Evolutionary conservation across 2,113 vertebrate genomes (phyloP).

Genomic region (Isurus oxyrinchus): DNA sequence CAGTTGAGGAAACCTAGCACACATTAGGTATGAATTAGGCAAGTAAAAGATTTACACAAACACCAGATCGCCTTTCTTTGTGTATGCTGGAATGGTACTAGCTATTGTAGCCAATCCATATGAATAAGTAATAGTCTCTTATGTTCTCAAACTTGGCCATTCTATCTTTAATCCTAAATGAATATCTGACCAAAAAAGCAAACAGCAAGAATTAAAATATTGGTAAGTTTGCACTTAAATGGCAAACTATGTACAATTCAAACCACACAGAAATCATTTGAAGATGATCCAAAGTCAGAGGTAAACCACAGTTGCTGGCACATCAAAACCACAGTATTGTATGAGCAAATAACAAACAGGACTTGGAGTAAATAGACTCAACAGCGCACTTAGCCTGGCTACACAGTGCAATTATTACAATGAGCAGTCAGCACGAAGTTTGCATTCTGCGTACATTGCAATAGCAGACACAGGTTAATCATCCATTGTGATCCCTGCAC

Average conservation of each 20-base stretch:
- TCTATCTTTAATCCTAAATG: conserved; percentile 83
- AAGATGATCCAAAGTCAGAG: not conserved
- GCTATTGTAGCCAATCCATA: conserved; percentile 94
- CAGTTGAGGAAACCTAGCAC: not conserved
- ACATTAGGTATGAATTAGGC: not conserved
- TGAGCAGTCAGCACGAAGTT: too few species aligned
- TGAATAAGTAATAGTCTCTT: conserved; percentile 92
- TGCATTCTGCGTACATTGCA: too few species aligned
- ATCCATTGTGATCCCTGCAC: too few species aligned
- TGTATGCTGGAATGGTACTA: conserved; percentile 90
- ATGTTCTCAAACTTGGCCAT: conserved; percentile 84
- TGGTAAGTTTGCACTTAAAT: not conserved
- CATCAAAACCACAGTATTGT: not conserved
- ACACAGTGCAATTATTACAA: too few species aligned
- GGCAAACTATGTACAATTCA: not conserved
- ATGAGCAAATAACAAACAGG: not conserved
- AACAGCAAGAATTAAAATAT: not conserved
- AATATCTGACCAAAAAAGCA: conserved; percentile 66
- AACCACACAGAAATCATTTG: not conserved
- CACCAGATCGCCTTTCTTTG: conserved; percentile 87
- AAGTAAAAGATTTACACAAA: conserved; percentile 74
- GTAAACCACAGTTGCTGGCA: not conserved
- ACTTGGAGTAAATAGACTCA: not conserved
- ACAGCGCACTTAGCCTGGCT: too few species aligned
- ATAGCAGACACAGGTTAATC: too few species aligned